Evolutionary conservation across 2,888 invertebrate genomes (phyloP).

Genomic region (Pterostichus niger): DNA sequence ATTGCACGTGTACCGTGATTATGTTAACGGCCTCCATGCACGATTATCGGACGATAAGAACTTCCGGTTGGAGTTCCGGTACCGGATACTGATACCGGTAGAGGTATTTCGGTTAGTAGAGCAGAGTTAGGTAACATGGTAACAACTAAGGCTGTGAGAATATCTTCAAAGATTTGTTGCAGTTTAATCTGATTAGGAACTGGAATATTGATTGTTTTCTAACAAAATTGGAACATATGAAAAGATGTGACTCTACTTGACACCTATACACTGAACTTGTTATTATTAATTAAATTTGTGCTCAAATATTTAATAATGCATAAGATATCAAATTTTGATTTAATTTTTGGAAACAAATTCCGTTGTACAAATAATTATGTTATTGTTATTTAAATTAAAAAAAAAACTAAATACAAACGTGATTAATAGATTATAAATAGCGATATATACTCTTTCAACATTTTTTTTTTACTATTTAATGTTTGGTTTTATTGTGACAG

Average conservation of each 20-base stretch:
- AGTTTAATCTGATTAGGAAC: not conserved
- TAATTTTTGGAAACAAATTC: too few species aligned
- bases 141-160: not conserved
- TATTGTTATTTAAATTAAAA: too few species aligned
- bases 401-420: too few species aligned
- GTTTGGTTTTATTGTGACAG: too few species aligned
- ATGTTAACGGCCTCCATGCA: constrained; percentile 44
- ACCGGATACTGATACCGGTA: constrained; percentile 46
- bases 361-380: too few species aligned
- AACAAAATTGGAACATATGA: too few species aligned
- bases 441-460: not conserved
- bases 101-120: constrained; percentile 51
- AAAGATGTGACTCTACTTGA: too few species aligned
- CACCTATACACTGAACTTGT: too few species aligned
- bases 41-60: constrained; percentile 48
- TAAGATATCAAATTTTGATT: too few species aligned
- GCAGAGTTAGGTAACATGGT: constrained; percentile 8
- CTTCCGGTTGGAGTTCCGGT: constrained; percentile 52
- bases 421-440: too few species aligned
- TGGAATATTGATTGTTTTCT: not conserved
- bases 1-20: constrained; percentile 34
- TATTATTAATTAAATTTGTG: too few species aligned
- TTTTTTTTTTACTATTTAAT: not conserved
- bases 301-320: too few species aligned
- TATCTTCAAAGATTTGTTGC: not conserved